Percentiles rank a stretch among this genome's conserved stretches.
Conservation (phyloP, 2,888 invertebrate genomes). For the Drosophila putrida region DNA sequence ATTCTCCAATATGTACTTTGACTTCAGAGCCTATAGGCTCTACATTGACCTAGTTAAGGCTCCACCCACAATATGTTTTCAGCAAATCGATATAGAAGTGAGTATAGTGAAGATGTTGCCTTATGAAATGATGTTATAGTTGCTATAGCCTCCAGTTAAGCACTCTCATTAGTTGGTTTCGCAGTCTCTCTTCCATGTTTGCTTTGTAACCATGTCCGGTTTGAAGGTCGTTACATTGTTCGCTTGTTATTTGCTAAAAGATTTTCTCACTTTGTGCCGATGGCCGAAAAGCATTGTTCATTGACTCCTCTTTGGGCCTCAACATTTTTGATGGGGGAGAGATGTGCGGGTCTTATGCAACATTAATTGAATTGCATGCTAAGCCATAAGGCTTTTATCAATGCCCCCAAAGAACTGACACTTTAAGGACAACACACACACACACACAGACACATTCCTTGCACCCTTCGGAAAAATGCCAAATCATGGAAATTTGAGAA, state of each 20-base stretch:
- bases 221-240: conserved; percentile 51
- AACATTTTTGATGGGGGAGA: background rate
- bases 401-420: conserved; percentile 50
- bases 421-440: conserved; percentile 27
- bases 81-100: background rate
- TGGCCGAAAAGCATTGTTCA: conserved; percentile 15
- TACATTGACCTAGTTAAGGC: background rate
- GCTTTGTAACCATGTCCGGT: conserved; percentile 50
- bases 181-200: conserved; percentile 38
- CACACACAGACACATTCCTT: no score
- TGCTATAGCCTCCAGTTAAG: conserved; percentile 16
- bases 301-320: conserved; percentile 8
- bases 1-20: no score
- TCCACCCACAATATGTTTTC: no score
- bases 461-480: background rate
- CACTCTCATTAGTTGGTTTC: conserved; percentile 19
- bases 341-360: conserved; percentile 74
- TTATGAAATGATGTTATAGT: conserved; percentile 14
- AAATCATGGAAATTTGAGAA: conserved; percentile 20
- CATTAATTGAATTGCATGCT: conserved; percentile 76
- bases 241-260: conserved; percentile 48
- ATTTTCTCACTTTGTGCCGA: conserved; percentile 30
- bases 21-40: no score
- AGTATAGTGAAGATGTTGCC: background rate
- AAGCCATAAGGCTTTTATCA: conserved; percentile 47